Percentiles rank a stretch among this genome's conserved stretches.
Evolutionary conservation across 2,113 vertebrate genomes (phyloP).

Genomic region (Cisticola juncidis): DNA sequence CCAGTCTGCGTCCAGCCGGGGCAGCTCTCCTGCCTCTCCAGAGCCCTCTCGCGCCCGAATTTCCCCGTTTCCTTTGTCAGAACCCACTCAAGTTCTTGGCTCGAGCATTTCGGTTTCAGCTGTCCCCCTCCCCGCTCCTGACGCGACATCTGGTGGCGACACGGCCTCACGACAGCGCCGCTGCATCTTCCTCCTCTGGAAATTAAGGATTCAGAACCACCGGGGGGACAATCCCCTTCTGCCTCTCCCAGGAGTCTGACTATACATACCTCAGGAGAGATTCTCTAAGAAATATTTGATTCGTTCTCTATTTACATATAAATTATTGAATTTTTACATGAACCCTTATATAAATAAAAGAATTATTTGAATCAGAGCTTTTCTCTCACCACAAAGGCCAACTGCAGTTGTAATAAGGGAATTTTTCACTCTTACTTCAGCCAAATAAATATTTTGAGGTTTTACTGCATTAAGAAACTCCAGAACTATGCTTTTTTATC

Average conservation of each 20-base stretch:
- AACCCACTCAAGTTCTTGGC: fast-evolving
- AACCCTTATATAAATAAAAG: too few species aligned
- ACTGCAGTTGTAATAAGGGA: too few species aligned
- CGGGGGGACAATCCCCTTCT: fast-evolving
- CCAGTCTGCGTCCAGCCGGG: too few species aligned
- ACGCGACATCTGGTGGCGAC: not conserved
- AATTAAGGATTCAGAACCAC: fast-evolving
- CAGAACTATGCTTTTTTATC: not conserved
- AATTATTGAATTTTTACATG: fast-evolving
- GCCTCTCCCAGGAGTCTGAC: fast-evolving
- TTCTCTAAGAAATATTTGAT: not conserved
- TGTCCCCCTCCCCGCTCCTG: not conserved
- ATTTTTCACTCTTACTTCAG: not conserved
- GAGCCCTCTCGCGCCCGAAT: fast-evolving
- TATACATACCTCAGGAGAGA: fast-evolving
- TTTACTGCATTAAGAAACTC: not conserved
- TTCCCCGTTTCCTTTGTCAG: not conserved
- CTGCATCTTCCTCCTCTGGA: fast-evolving
- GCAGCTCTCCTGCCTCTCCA: not conserved
- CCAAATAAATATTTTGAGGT: not conserved
- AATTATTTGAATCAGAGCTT: not conserved
- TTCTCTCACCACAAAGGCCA: not conserved
- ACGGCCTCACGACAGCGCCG: not conserved
- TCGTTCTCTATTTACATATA: not conserved
- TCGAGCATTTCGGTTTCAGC: fast-evolving